Evolutionary conservation across 2,797 vertebrate genomes (phyloP).

Genomic region (Artibeus jamaicensis): DNA sequence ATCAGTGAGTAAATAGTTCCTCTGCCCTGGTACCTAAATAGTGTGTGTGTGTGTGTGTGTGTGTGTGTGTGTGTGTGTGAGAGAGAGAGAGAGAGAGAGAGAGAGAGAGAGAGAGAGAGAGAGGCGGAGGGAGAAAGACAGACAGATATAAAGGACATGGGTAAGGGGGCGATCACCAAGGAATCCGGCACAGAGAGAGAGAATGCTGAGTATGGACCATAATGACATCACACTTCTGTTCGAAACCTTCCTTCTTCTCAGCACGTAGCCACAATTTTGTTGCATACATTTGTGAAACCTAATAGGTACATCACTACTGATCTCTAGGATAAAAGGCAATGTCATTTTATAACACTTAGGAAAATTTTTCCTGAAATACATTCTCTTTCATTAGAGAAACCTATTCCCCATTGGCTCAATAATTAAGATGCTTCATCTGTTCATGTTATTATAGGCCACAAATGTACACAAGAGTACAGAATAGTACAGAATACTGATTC

Average conservation of each 20-base stretch:
- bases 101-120: fast-evolving
- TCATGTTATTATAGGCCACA: neutral
- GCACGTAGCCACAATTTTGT: neutral
- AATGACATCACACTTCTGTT: neutral
- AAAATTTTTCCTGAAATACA: neutral
- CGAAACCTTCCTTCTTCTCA: neutral
- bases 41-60: neutral
- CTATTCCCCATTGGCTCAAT: neutral
- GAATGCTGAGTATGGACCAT: neutral
- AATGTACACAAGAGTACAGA: neutral
- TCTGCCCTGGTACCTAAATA: neutral
- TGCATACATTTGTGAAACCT: neutral
- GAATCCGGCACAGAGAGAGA: neutral
- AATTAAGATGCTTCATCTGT: neutral
- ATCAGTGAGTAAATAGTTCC: neutral
- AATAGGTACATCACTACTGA: neutral
- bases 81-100: neutral
- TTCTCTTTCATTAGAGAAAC: neutral
- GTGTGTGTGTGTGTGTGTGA: neutral
- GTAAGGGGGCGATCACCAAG: neutral
- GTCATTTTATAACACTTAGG: neutral
- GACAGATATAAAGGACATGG: neutral
- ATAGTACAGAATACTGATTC: neutral
- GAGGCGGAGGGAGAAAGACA: neutral
- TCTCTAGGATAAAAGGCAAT: neutral